These are phyloP conservation scores for Drosophila formosana DNA, from an alignment of 2,888 invertebrate species.

Conservation along the genomic window DNA sequence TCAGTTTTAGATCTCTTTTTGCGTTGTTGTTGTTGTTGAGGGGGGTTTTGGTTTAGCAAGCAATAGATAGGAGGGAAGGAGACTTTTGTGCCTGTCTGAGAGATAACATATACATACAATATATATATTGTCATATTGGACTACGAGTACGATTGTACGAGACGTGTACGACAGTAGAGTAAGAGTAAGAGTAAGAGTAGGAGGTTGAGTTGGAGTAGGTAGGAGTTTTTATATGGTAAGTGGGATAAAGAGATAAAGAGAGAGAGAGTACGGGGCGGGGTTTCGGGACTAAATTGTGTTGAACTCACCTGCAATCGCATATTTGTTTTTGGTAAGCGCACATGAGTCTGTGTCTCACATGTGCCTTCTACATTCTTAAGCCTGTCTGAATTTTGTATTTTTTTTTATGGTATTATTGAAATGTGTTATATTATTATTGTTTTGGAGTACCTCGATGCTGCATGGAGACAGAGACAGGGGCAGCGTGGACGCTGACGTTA, in stretches of 20 bases:
- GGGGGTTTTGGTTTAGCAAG: constrained; percentile 17
- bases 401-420: constrained; percentile 64
- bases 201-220: not conserved
- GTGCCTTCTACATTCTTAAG: constrained; percentile 29
- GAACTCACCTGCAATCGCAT: constrained; percentile 52
- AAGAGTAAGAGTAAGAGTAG: constrained; percentile 2
- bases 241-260: not conserved
- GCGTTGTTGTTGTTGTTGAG: not conserved
- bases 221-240: constrained; percentile 7
- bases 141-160: constrained; percentile 32
- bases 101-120: constrained; percentile 15
- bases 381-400: constrained; percentile 54
- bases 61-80: constrained; percentile 8
- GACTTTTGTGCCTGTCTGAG: constrained; percentile 43
- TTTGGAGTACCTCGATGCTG: constrained; percentile 75
- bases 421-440: constrained; percentile 70
- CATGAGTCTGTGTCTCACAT: constrained; percentile 30
- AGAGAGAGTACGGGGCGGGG: constrained; percentile 17
- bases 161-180: not conserved
- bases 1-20: not conserved
- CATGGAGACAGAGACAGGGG: constrained; percentile 29
- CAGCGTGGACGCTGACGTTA: constrained; percentile 21
- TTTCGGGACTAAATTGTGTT: constrained; percentile 29
- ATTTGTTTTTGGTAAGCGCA: constrained; percentile 34
- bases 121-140: constrained; percentile 14